Evolutionary conservation across 2,888 invertebrate genomes (phyloP).

Genomic region (Andrena chrysosceles): DNA sequence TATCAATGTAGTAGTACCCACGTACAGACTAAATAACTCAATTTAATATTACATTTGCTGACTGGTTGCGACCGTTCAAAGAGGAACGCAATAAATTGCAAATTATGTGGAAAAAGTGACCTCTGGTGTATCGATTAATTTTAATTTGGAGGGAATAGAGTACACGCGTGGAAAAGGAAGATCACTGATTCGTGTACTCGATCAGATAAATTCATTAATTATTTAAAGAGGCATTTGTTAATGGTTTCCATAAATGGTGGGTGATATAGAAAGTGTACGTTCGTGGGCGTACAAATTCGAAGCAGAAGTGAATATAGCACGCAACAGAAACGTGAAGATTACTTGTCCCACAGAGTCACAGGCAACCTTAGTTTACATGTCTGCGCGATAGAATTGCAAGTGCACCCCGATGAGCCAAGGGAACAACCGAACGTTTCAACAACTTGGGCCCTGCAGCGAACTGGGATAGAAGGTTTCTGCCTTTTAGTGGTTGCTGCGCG

Average conservation of each 20-base stretch:
- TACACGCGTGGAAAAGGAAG: not conserved
- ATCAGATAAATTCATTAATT: not conserved
- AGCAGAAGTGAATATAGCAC: not conserved
- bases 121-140: not conserved
- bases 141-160: not conserved
- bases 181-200: not conserved
- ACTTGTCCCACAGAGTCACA: not conserved
- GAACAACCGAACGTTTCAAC: constrained; percentile 27
- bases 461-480: not conserved
- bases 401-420: constrained; percentile 7
- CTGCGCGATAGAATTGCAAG: constrained; percentile 25
- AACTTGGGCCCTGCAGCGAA: constrained; percentile 6
- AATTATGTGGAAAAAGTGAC: not conserved
- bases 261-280: not conserved
- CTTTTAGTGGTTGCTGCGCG: constrained; percentile 26
- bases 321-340: not conserved
- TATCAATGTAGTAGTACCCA: not conserved
- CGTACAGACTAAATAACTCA: constrained; percentile 3
- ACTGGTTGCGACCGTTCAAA: not conserved
- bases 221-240: not conserved
- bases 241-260: not conserved
- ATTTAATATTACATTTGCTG: constrained; percentile 1
- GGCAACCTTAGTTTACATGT: constrained; percentile 14
- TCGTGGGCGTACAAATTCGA: not conserved
- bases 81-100: not conserved